Evolutionary conservation across 2,797 vertebrate genomes (phyloP), one percentile per base, ranked within the genome.

Genomic region (Rhyacichthys aspro): DNA sequence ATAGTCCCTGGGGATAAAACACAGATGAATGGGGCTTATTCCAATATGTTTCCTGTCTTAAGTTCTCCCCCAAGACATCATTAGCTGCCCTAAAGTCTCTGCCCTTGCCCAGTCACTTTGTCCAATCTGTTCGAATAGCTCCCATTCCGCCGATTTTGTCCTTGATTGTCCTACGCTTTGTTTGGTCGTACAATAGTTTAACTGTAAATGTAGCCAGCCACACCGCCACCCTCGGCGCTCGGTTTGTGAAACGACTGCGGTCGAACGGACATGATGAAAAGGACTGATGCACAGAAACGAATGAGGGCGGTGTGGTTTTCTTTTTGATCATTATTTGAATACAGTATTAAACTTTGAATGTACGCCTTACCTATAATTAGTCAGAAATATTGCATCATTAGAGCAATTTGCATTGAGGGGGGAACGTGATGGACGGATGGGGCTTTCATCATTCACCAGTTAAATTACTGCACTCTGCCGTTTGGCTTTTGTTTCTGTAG

Each of bases 21-120:
- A 5, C 52, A 17, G 33, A 68, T 2, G 52, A 28, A 36, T 54
- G 33, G 0, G 5, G 61, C 38, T 48, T 43, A 49, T 28, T 67
- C 64, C 59, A 59, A 41, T 47, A 58, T 49, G 71, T 57, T 70
- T 16, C 8, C 19, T 8, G 53, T 63, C 70, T 74, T 12, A 6
- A 41, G 45, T 10, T 33, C 56, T 32, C 61, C 74, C 64, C 32
- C 14, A 3, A 70, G 63, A 46, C 77, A 59, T 76, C 70, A 70
- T 78, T 69, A 81, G 34, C 15, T 56, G 15, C 57, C 43, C 48
- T 17, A 8, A 37, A 41, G 41, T 17, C 8, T 17, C 46, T 14
- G 61, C 16, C 68, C 37, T 52, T 37, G 17, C 41, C 44, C n/a
- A 1, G 39, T 9, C 34, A 37, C 55, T 58, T 17, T 37, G 41